Conservation (phyloP, 2,797 vertebrate genomes). For the Falco rusticolus region DNA sequence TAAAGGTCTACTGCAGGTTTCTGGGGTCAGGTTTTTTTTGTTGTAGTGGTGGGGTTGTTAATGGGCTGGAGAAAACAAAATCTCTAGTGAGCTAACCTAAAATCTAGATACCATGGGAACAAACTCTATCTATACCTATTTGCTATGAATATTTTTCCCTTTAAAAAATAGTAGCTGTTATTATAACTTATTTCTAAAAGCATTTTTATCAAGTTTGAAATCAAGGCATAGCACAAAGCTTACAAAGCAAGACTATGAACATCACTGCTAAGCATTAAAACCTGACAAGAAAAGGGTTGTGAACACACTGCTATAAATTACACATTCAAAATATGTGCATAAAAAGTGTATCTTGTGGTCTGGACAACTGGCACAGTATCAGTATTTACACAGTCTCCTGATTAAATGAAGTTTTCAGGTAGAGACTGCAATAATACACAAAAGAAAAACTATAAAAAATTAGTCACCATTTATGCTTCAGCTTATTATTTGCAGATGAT, state of each 20-base stretch:
- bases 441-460: neutral
- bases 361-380: neutral
- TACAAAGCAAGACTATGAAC: neutral
- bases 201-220: neutral
- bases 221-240: neutral
- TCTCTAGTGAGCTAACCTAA: neutral
- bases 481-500: neutral
- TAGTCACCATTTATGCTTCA: neutral
- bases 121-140: neutral
- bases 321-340: neutral
- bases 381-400: neutral
- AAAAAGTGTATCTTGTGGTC: neutral
- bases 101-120: neutral
- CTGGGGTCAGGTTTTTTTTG: neutral
- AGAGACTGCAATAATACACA: neutral
- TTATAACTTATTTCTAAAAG: neutral
- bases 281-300: neutral
- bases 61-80: neutral
- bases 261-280: neutral
- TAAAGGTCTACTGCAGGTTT: neutral
- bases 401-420: neutral
- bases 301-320: neutral
- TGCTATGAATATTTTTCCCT: neutral
- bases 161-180: neutral
- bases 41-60: neutral